These are phyloP conservation scores for Pseudococcus jackbeardsleyi DNA, from an alignment of 2,888 invertebrate genomes.

Conservation along the genomic window DNA sequence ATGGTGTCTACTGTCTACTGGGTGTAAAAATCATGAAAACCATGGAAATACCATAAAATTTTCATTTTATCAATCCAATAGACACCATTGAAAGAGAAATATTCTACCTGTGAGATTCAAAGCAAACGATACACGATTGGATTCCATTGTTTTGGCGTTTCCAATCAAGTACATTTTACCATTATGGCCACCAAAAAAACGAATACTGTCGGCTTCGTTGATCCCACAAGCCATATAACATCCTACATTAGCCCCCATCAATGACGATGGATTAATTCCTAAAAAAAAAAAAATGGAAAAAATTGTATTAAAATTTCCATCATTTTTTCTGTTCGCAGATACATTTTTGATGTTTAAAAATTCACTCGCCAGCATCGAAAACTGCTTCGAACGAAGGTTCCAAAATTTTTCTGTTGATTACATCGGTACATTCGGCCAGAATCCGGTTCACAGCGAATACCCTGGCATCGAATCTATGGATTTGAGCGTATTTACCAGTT, in stretches of 20 bases:
- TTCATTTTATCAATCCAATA: too few species aligned
- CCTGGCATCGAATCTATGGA: slow-evolving; percentile 71
- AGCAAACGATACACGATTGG: slow-evolving; percentile 75
- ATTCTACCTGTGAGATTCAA: slow-evolving; percentile 74
- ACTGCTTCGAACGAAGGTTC: slow-evolving; percentile 72
- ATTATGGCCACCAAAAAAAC: slow-evolving; percentile 73
- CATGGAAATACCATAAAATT: too few species aligned
- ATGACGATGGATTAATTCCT: slow-evolving; percentile 71
- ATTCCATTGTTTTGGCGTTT: slow-evolving; percentile 76
- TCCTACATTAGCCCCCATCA: slow-evolving; percentile 71
- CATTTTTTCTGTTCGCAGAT: background rate
- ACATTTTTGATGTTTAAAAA: too few species aligned
- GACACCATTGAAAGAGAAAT: too few species aligned
- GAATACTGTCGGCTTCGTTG: slow-evolving; percentile 70
- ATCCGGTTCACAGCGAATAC: slow-evolving; percentile 72
- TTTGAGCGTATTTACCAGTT: slow-evolving; percentile 69
- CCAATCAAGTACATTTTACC: slow-evolving; percentile 78
- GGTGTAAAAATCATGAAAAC: too few species aligned
- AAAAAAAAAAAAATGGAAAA: background rate
- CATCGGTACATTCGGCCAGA: slow-evolving; percentile 71
- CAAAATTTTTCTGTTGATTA: slow-evolving; percentile 71
- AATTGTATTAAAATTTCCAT: background rate
- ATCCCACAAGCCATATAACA: slow-evolving; percentile 71
- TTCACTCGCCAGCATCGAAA: slow-evolving; percentile 71
- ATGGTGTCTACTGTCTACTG: too few species aligned